Evolutionary conservation across 53 echinoderm and acorn worm species (phyloP).

Genomic region (Arbacia lixula): DNA sequence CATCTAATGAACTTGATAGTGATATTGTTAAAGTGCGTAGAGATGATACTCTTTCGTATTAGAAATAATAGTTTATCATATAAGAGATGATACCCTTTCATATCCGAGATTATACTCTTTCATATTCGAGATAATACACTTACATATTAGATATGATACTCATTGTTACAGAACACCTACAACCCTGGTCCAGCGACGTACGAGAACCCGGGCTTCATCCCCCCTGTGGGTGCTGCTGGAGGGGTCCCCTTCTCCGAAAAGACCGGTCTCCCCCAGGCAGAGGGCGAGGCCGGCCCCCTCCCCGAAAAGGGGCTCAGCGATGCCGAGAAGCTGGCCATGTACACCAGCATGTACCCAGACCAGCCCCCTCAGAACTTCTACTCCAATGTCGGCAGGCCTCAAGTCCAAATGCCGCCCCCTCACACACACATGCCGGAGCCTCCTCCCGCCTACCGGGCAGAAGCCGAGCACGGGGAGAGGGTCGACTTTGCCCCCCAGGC

Average conservation of each 20-base stretch:
- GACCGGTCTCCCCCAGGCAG: constrained; percentile 30
- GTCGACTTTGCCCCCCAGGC: background rate
- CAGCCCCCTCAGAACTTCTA: constrained; percentile 28
- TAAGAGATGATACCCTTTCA: too few relatives aligned
- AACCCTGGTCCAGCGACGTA: constrained; percentile 27
- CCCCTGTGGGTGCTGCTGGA: constrained; percentile 35
- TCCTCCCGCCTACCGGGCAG: constrained; percentile 45
- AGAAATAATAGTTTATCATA: too few relatives aligned
- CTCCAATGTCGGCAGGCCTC: constrained; percentile 1
- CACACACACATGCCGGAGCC: constrained; percentile 44
- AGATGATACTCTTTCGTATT: too few relatives aligned
- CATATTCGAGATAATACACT: too few relatives aligned
- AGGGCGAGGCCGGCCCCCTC: constrained; percentile 37
- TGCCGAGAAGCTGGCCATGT: constrained; percentile 53
- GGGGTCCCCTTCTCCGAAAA: constrained; percentile 25
- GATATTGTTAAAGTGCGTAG: too few relatives aligned
- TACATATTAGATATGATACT: too few relatives aligned
- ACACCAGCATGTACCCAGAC: constrained; percentile 29
- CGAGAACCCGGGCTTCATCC: constrained; percentile 35
- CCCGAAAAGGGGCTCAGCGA: constrained; percentile 43
- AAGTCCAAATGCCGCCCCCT: background rate
- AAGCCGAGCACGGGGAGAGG: constrained; percentile 41
- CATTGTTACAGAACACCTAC: constrained; percentile 16
- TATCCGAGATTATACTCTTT: too few relatives aligned
- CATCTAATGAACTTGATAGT: too few relatives aligned